Conservation (phyloP, 2,888 invertebrate species). For the Epinotia brunnichana region DNA sequence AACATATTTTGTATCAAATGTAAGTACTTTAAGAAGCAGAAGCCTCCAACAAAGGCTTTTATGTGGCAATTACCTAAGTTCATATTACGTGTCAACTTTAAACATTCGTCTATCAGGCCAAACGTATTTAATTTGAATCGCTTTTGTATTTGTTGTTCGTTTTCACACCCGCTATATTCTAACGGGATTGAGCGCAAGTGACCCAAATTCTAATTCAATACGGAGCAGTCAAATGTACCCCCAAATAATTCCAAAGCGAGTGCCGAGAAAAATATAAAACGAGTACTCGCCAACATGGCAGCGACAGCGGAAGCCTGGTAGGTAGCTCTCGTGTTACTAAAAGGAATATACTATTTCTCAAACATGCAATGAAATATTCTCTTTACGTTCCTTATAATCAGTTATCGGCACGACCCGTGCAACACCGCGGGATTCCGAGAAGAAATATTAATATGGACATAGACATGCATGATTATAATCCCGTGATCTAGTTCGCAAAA, state of each 20-base stretch:
- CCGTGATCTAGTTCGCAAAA: no score
- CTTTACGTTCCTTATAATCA: no score
- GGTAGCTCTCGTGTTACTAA: slow-evolving; percentile 35
- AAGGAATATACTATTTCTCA: slow-evolving; percentile 33
- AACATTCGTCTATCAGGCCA: no score
- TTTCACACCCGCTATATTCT: not conserved
- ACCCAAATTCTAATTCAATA: not conserved
- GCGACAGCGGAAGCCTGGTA: slow-evolving; percentile 2
- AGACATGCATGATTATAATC: no score
- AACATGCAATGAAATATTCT: no score
- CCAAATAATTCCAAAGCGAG: not conserved
- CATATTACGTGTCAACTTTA: no score
- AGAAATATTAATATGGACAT: no score
- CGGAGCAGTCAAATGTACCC: no score
- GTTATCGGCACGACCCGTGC: no score
- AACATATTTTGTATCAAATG: not conserved
- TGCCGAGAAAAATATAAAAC: slow-evolving; percentile 17
- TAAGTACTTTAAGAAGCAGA: not conserved
- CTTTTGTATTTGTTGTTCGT: not conserved
- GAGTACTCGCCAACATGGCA: slow-evolving; percentile 3
- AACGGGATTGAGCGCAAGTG: not conserved
- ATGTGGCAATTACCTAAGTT: no score
- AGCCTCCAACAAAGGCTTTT: not conserved
- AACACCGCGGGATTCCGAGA: no score
- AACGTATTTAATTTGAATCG: no score